Evolutionary conservation across 2,797 vertebrate genomes (phyloP).

Genomic region (Oreonectes daqikongensis): DNA sequence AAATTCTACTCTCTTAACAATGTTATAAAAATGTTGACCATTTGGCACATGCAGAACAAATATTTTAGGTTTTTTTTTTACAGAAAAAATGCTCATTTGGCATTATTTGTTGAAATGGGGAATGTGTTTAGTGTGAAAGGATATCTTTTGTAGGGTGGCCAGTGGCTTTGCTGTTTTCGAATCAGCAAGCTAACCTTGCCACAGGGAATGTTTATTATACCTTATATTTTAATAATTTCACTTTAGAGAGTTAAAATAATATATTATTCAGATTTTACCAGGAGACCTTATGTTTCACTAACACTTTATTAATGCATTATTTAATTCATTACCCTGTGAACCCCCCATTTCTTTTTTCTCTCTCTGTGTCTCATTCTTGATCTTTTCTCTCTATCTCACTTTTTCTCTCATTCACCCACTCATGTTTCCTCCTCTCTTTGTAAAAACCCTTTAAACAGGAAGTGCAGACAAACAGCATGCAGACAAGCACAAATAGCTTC

Average conservation of each 20-base stretch:
- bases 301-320: constrained; percentile 16
- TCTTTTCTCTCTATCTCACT: constrained; percentile 22
- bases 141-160: constrained; percentile 44
- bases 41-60: neutral
- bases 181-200: constrained; percentile 26
- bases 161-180: constrained; percentile 17
- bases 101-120: constrained; percentile 18
- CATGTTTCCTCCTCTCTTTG: constrained; percentile 43
- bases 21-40: neutral
- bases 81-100: neutral
- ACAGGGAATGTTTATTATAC: constrained; percentile 47
- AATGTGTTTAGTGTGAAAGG: constrained; percentile 2
- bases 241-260: constrained; percentile 11
- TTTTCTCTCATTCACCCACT: constrained; percentile 29
- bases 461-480: constrained; percentile 32
- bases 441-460: constrained; percentile 55
- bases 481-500: constrained; percentile 42
- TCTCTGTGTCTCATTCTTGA: neutral
- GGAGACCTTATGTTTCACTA: constrained; percentile 15
- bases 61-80: neutral
- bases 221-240: constrained; percentile 38
- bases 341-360: neutral
- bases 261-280: constrained; percentile 25
- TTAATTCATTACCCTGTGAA: neutral
- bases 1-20: too few relatives aligned